A percentile compares a stretch with the other conserved stretches of the same genome.
phyloP scores from a whole-genome alignment of 2,797 vertebrate genomes.

The Spinibarbus caldwelli region DNA sequence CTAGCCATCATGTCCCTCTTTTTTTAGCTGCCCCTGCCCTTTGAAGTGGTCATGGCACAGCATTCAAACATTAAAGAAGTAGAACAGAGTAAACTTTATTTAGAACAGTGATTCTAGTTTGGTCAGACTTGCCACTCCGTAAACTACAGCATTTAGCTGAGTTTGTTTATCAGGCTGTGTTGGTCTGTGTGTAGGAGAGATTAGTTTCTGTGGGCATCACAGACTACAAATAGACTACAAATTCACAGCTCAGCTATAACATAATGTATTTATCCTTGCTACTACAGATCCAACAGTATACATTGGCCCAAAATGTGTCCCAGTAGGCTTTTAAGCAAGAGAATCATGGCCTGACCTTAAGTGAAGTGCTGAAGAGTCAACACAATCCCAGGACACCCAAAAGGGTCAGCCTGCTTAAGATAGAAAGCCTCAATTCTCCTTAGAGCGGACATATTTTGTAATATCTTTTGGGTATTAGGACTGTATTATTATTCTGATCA shows the following conservation, averaged over 20 bases:
- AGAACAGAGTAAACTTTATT: constrained; percentile 32
- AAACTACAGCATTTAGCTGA: constrained; percentile 14
- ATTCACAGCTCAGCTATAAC: no score
- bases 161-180: neutral
- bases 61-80: constrained; percentile 17
- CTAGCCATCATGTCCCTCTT: neutral
- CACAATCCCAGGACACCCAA: neutral
- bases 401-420: neutral
- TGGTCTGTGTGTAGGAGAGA: neutral
- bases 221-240: no score
- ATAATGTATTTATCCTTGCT: no score
- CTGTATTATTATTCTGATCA: neutral
- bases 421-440: neutral
- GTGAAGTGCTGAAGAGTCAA: neutral
- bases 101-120: neutral
- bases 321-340: neutral
- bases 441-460: neutral
- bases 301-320: neutral
- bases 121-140: neutral
- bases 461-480: constrained; percentile 5
- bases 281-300: neutral
- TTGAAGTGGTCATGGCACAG: neutral
- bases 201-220: neutral
- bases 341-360: neutral
- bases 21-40: constrained; percentile 5